phyloP scores from a whole-genome alignment of 2,797 vertebrate species.

The Sebastes trivittatus region DNA sequence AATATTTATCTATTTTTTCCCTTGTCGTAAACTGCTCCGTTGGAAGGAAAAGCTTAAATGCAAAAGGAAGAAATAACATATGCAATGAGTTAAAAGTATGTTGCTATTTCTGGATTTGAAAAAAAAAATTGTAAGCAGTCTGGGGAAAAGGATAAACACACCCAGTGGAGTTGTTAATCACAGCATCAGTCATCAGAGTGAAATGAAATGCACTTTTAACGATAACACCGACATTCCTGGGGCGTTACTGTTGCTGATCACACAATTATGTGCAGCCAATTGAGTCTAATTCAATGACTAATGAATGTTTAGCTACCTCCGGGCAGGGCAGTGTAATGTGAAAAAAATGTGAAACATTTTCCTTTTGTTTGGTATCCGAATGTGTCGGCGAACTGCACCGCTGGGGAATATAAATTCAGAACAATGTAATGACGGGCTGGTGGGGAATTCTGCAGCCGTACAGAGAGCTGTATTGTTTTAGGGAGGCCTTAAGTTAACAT shows the following conservation, averaged over 20 bases:
- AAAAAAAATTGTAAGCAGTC: constrained; percentile 22
- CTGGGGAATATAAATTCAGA: constrained; percentile 63
- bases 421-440: constrained; percentile 58
- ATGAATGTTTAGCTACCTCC: constrained; percentile 43
- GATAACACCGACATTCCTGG: constrained; percentile 64
- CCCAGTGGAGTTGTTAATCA: constrained; percentile 43
- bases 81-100: constrained; percentile 14
- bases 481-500: constrained; percentile 59
- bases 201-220: constrained; percentile 41
- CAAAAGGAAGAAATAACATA: constrained; percentile 13
- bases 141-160: constrained; percentile 46
- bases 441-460: constrained; percentile 51
- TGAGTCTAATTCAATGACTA: constrained; percentile 42
- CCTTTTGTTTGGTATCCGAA: constrained; percentile 56
- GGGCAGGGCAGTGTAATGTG: constrained; percentile 26
- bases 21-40: constrained; percentile 3
- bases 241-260: constrained; percentile 48
- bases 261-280: constrained; percentile 47
- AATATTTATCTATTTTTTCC: constrained; percentile 22
- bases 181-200: constrained; percentile 47
- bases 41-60: constrained; percentile 12
- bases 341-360: constrained; percentile 59
- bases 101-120: constrained; percentile 39
- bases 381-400: constrained; percentile 42
- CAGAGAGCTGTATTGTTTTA: constrained; percentile 66